These are phyloP conservation scores for Drosophila watanabei DNA, from an alignment of 1,140 invertebrate genomes.

Conservation along the genomic window DNA sequence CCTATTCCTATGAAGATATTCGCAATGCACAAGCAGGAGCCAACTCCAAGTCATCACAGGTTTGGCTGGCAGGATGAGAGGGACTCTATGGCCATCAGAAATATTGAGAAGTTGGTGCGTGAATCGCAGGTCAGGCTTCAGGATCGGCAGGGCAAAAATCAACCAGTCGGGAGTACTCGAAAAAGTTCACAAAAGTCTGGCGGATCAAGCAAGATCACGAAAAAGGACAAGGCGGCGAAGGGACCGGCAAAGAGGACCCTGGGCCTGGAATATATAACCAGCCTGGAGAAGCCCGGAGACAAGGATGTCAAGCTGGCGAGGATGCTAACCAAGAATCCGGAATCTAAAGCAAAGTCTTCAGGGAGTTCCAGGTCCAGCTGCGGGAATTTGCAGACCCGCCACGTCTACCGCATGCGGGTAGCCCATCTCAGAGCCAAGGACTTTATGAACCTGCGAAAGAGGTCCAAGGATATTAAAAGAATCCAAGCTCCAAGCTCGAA, in stretches of 20 bases:
- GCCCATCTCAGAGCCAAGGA: neutral
- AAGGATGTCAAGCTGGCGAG: neutral
- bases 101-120: constrained; percentile 3
- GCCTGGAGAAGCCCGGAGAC: neutral
- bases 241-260: neutral
- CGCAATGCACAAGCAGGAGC: neutral
- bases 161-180: neutral
- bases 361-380: neutral
- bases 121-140: constrained; percentile 4
- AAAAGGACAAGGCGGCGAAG: neutral
- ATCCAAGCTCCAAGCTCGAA: neutral
- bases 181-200: no score
- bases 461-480: no score
- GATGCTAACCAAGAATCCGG: neutral
- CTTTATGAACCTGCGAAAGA: neutral
- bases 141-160: neutral
- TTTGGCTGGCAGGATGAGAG: neutral
- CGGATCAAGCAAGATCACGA: neutral
- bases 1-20: constrained; percentile 4
- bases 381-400: neutral
- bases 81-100: constrained; percentile 3
- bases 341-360: neutral
- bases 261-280: neutral
- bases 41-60: neutral
- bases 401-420: constrained; percentile 4